Evolutionary conservation across 2,797 vertebrate genomes (phyloP).

Genomic region (Botia kubotai): DNA sequence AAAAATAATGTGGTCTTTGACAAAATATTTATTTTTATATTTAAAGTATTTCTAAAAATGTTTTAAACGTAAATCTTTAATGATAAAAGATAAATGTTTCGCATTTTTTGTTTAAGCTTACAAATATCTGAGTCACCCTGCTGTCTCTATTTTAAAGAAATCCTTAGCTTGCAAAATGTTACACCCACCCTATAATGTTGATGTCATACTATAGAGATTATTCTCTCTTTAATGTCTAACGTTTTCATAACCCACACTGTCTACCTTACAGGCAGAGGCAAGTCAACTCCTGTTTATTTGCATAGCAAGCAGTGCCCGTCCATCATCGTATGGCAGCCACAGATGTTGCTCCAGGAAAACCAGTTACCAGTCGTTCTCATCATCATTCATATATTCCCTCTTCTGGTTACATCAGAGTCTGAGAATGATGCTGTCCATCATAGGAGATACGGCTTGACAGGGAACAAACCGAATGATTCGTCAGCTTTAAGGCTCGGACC

Average conservation of each 20-base stretch:
- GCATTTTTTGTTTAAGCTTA: too few species aligned
- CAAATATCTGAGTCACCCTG: background rate
- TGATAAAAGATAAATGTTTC: too few species aligned
- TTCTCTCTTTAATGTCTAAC: conserved; percentile 1
- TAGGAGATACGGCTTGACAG: conserved; percentile 38
- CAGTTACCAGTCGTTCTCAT: conserved; percentile 37
- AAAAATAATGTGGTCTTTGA: too few species aligned
- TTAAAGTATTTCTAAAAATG: too few species aligned
- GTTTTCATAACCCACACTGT: background rate
- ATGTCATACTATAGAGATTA: conserved; percentile 14
- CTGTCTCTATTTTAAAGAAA: background rate
- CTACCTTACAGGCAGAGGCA: conserved; percentile 19
- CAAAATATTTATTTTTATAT: too few species aligned
- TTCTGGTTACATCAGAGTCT: conserved; percentile 36
- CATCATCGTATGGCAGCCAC: conserved; percentile 36
- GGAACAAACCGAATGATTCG: conserved; percentile 56
- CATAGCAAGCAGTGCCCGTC: conserved; percentile 40
- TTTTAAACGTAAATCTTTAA: too few species aligned
- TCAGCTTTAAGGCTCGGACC: conserved; percentile 42
- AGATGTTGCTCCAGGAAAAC: conserved; percentile 43
- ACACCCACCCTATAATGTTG: conserved; percentile 9
- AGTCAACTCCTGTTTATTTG: conserved; percentile 32
- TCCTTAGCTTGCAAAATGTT: background rate
- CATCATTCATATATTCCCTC: conserved; percentile 59
- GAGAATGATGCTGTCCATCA: conserved; percentile 57